Percentiles rank a stretch among this genome's conserved stretches.
phyloP scores from a whole-genome alignment of 2,888 invertebrate genomes.

The Cheilosia vulpina region DNA sequence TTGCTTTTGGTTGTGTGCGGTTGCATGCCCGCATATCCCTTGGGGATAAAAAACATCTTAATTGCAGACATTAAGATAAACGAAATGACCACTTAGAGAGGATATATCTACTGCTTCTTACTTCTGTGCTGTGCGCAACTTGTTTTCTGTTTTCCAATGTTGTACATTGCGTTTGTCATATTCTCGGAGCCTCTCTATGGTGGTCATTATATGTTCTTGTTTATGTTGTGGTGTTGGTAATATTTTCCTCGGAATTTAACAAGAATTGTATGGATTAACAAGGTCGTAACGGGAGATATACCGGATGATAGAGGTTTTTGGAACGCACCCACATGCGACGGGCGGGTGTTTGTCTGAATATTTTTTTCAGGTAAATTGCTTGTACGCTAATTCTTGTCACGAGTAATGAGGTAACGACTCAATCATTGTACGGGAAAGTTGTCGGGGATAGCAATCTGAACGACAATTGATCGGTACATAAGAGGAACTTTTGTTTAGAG shows the following conservation, averaged over 20 bases:
- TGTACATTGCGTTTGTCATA: slow-evolving; percentile 23
- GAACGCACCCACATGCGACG: no score
- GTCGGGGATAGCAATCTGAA: no score
- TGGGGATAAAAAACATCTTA: slow-evolving; percentile 57
- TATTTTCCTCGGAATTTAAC: slow-evolving; percentile 35
- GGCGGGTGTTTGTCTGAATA: no score
- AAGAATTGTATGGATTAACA: slow-evolving; percentile 31
- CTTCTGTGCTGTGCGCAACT: slow-evolving; percentile 21
- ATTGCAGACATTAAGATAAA: slow-evolving; percentile 71
- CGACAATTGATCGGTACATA: no score
- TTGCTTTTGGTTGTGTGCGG: slow-evolving; percentile 3
- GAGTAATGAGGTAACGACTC: no score
- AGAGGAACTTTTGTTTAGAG: no score
- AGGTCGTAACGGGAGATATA: slow-evolving; percentile 10
- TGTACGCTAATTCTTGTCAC: no score
- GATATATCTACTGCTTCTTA: slow-evolving; percentile 29
- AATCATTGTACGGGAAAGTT: no score
- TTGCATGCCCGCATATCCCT: neutral
- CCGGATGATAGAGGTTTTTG: neutral
- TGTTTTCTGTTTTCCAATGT: slow-evolving; percentile 59
- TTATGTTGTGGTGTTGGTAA: slow-evolving; percentile 43
- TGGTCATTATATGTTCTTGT: slow-evolving; percentile 47
- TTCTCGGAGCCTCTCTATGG: slow-evolving; percentile 19
- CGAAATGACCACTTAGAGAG: slow-evolving; percentile 55
- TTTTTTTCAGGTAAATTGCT: no score